Percentiles rank a stretch among this genome's conserved stretches.
Evolutionary conservation across 2,113 vertebrate species (phyloP).

Genomic region (Hippocampus guttulatus): DNA sequence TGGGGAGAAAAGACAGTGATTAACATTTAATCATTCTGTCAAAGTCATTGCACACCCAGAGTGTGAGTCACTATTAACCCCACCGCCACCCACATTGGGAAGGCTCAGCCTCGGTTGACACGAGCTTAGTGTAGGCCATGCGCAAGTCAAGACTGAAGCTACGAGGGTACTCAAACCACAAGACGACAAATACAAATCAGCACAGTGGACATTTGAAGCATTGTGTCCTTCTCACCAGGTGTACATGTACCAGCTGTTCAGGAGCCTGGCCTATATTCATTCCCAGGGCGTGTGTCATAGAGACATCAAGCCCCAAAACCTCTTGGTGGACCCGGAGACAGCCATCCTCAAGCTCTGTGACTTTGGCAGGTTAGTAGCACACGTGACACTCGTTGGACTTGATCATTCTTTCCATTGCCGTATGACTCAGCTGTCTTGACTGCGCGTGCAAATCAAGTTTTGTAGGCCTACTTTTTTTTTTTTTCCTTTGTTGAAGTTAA

Average conservation of each 20-base stretch:
- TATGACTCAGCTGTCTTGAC: background rate
- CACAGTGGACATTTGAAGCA: background rate
- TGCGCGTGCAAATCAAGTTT: background rate
- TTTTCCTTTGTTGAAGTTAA: background rate
- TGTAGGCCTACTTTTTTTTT: background rate
- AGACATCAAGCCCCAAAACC: slow-evolving; percentile 92
- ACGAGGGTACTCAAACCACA: background rate
- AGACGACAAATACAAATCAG: background rate
- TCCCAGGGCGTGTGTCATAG: slow-evolving; percentile 93
- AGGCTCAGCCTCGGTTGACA: background rate
- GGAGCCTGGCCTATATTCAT: slow-evolving; percentile 93
- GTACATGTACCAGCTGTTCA: slow-evolving; percentile 96
- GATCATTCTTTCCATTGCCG: slow-evolving; percentile 13
- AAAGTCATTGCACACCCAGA: background rate
- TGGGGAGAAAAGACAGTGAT: slow-evolving; percentile 1
- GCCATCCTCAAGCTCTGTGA: slow-evolving; percentile 92
- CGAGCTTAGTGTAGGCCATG: background rate
- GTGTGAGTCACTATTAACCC: slow-evolving; percentile 1
- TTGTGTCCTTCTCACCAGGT: slow-evolving; percentile 68
- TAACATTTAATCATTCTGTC: background rate
- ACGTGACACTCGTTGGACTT: slow-evolving; percentile 4
- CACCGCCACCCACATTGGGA: background rate
- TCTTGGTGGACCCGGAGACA: slow-evolving; percentile 89
- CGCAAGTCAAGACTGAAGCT: background rate
- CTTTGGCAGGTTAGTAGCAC: slow-evolving; percentile 82